phyloP scores from a whole-genome alignment of 2,888 invertebrate species.

The Euplagia quadripunctaria region DNA sequence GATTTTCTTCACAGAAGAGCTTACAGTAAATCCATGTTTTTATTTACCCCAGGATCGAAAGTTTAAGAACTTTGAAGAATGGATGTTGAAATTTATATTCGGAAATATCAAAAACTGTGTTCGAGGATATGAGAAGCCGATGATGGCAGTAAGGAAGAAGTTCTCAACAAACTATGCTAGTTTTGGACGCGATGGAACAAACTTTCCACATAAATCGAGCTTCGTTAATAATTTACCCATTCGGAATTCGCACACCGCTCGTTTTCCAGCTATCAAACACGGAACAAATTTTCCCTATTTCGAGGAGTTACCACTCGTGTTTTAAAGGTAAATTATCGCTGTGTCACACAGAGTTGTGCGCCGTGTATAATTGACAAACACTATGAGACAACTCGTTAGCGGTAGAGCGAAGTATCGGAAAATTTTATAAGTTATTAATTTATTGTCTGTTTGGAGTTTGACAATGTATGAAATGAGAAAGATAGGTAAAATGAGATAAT shows the following conservation, averaged over 20 bases:
- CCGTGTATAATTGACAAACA: slow-evolving; percentile 29
- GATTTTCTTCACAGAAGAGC: slow-evolving; percentile 22
- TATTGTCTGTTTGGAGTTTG: slow-evolving; percentile 44
- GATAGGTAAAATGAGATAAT: neutral
- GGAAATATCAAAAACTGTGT: slow-evolving; percentile 59
- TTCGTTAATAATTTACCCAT: slow-evolving; percentile 75
- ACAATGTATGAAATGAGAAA: slow-evolving; percentile 34
- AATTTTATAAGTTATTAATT: slow-evolving; percentile 49
- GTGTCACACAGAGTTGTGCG: slow-evolving; percentile 34
- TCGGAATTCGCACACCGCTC: slow-evolving; percentile 56
- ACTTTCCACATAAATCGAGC: slow-evolving; percentile 77
- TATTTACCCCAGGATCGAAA: slow-evolving; percentile 46
- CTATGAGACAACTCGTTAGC: slow-evolving; percentile 45
- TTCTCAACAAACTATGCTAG: slow-evolving; percentile 64
- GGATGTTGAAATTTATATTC: slow-evolving; percentile 53
- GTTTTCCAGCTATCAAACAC: slow-evolving; percentile 50
- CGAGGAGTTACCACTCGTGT: slow-evolving; percentile 23
- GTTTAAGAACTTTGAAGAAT: slow-evolving; percentile 38
- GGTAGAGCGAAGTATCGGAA: slow-evolving; percentile 43
- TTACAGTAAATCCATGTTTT: slow-evolving; percentile 41
- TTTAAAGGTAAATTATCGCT: slow-evolving; percentile 33
- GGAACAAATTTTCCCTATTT: slow-evolving; percentile 35
- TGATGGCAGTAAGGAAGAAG: slow-evolving; percentile 51
- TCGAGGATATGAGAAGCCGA: slow-evolving; percentile 56
- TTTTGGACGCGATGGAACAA: slow-evolving; percentile 65